Evolutionary conservation across 2,113 vertebrate species (phyloP), one percentile per base, ranked within the genome.

Genomic region (Pelodiscus sinensis): DNA sequence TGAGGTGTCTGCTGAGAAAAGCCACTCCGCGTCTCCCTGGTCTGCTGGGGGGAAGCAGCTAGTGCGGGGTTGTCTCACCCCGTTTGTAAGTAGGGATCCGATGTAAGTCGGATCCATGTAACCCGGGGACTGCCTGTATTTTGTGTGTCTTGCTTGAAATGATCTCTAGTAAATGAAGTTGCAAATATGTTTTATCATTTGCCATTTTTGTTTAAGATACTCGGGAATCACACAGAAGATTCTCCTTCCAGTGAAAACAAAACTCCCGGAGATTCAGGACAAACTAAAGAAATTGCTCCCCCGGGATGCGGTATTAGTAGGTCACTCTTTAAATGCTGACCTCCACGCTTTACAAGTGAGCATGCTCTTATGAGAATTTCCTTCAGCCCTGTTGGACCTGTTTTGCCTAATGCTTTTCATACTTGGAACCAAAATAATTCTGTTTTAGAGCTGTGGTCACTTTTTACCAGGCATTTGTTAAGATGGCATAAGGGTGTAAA

Each of bases 281-380:
- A 98, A 92, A 81, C 71, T 99, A 22, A 97, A 94, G 96, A 75
- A 94, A 27, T 84, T 99, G 90, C 97, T 99, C 93, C 98, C 99
- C 3, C 82, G 19, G 1, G 97, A 99, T n/a, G 99, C 98, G 1
- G 98, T 99, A 11, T 97, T 99, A 94, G 99, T 99, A 58, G 99
- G 99, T 18, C 99, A 99, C 91, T 99, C 98, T 2, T 93, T 99
- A 21, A 97, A 99, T 60, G 88, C 95, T 21, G 99, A 99, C 95
- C 98, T 99, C 29, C 89, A 68, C 22, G 98, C 98, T 86, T 94
- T 99, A 82, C 97, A 99, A 93, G 99, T 99, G 91, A 96, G 98
- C 97, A 81, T 92, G 8, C 82, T 60, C 85, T 82, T 85, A 87
- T 83, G 18, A 54, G 9, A 73, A 4, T 81, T 94, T 94, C 87